Evolutionary conservation across 2,797 vertebrate genomes (phyloP), one percentile per base, ranked within the genome.

Genomic region (Ataeniobius toweri): DNA sequence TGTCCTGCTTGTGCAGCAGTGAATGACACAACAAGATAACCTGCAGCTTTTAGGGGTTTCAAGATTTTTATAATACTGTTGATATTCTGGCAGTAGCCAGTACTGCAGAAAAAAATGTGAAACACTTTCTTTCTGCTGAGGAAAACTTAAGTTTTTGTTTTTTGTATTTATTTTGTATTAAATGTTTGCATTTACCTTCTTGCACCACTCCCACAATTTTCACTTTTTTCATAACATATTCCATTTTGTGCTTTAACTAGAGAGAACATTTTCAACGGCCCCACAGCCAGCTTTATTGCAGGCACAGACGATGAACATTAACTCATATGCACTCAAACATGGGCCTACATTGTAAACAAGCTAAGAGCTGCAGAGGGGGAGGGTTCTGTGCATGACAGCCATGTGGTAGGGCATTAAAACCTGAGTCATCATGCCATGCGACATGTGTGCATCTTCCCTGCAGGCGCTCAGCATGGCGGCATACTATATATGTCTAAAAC

Each of bases 1-100:
- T 9, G 75, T 73, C 58, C 77, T 71, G 63, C 75, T 78, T 48
- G 74, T 58, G 74, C 73, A 65, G 84, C 74, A 78, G 65, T 70
- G 79, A 91, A 92, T 91, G 88, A 89, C 87, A 89, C 90, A 67
- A 83, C 85, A 90, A 90, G 92, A 89, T 79, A 86, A 87, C 41
- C 76, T 77, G 80, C 84, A 75, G 73, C 75, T 51, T 81, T 70
- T 46, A 80, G 65, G 75, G 81, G 26, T 81, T 75, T 71, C 72
- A 71, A 63, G 71, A 36, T 81, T 82, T 81, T 63, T 46, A 63
- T 55, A 39, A 61, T 46, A 50, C 69, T 59, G 70, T 73, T 74
- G 73, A 71, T 76, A 53, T 76, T 81, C 26, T 28, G 36, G 61
- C 79, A 58, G 69, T 71, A 61, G 80, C 53, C 4, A 6, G 72